Evolutionary conservation across 1,140 invertebrate genomes (phyloP), one percentile per base, ranked within the genome.

Genomic region (Physella acuta): DNA sequence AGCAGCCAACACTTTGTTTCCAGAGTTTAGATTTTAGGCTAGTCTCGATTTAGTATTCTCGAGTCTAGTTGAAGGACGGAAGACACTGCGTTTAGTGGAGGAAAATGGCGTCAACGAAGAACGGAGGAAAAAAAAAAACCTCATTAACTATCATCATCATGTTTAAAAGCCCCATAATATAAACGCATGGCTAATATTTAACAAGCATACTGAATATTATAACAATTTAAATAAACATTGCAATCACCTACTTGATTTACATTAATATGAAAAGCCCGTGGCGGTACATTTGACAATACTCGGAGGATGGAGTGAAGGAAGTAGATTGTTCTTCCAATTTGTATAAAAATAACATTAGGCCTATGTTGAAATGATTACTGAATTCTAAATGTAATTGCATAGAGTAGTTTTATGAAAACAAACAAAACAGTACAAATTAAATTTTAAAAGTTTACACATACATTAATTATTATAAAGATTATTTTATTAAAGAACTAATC

Each of bases 61-160:
- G 8, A 30, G 5, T 14, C 5, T 30, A 2, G n/a, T 3, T 56
- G 64, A 67, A 67, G 64, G 64, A 67, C 64, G 52, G 64, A 67
- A 67, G 53, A 39, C 51, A 30, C 30, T 34, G 36, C 51, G 16
- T 20, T 5, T 49, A 20, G 28, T 34, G 64, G 56, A 59, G 66
- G 56, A 68, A 68, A 68, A 68, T 68, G 66, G 66, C 66, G 66
- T 68, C 66, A 60, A 68, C 3, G 66, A 58, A 49, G 56, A 67
- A 58, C 56, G 31, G 36, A 3, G 33, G 51, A 56, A 34, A 26
- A 67, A 51, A 60, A 37, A 39, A 4, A 5, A 16, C 17, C 20
- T n/a, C 17, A 33, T 28, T 33, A 39, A 34, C 17, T 30, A 14
- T 34, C 4, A 28, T 14, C 11, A 11, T 20, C 11, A n/a, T 20